Percentiles rank a stretch among this genome's conserved stretches.
Conservation (phyloP, 2,888 invertebrate genomes). For the Autographa gamma region DNA sequence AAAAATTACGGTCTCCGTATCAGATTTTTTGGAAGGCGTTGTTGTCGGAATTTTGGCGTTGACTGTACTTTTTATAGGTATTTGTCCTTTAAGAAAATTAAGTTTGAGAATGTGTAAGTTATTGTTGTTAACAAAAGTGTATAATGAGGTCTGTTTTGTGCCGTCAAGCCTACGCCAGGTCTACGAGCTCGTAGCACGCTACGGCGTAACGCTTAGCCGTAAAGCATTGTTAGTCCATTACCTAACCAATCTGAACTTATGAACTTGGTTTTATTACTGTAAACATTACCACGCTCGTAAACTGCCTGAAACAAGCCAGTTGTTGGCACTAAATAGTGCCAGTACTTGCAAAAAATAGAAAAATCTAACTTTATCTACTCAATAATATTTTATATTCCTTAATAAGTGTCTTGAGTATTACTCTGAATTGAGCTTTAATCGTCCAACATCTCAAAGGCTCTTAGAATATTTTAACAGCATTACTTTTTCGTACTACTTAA, state of each 20-base stretch:
- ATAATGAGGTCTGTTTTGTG: slow-evolving; percentile 4
- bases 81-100: neutral
- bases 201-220: neutral
- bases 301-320: neutral
- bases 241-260: slow-evolving; percentile 2
- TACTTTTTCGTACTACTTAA: too few species aligned
- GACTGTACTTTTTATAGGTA: neutral
- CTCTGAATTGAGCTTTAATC: too few species aligned
- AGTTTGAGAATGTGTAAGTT: neutral
- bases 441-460: too few species aligned
- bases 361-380: too few species aligned
- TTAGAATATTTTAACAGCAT: too few species aligned
- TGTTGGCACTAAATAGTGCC: neutral
- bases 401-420: too few species aligned
- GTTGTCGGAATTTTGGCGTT: slow-evolving; percentile 17
- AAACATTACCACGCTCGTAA: neutral
- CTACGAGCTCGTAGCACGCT: slow-evolving; percentile 4
- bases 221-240: slow-evolving; percentile 2
- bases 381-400: too few species aligned
- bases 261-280: neutral
- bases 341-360: too few species aligned
- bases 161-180: neutral
- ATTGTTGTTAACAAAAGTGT: slow-evolving; percentile 4
- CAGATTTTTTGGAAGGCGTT: slow-evolving; percentile 44
- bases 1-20: slow-evolving; percentile 53